Percentiles rank a stretch among this genome's conserved stretches.
These are phyloP conservation scores for Malurus splendens DNA, from an alignment of 2,797 vertebrate genomes.

Conservation along the genomic window DNA sequence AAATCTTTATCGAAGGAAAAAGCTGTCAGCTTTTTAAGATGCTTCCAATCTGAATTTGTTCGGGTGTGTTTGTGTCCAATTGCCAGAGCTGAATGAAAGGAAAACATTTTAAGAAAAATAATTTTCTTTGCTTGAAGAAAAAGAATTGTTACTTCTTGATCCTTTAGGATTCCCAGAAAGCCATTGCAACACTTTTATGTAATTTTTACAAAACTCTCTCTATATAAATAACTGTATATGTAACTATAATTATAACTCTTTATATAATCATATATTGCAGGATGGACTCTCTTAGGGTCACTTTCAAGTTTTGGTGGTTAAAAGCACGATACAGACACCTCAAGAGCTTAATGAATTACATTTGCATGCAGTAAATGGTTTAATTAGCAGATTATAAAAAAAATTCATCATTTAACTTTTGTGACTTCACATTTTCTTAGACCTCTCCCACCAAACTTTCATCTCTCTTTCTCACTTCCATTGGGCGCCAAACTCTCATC, in stretches of 20 bases:
- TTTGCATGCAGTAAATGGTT: neutral
- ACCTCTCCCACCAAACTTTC: neutral
- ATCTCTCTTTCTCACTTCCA: neutral
- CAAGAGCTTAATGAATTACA: neutral
- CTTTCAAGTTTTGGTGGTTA: neutral
- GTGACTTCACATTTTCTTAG: neutral
- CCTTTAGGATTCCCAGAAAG: neutral
- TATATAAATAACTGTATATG: too few species aligned
- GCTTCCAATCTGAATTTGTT: neutral
- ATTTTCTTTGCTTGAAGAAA: neutral
- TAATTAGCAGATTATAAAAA: neutral
- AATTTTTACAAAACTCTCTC: too few species aligned
- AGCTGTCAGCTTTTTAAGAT: neutral
- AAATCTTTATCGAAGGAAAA: neutral
- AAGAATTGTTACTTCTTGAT: neutral
- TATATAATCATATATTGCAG: neutral
- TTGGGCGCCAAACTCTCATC: neutral
- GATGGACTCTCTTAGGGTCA: neutral
- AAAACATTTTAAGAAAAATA: neutral
- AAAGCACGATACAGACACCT: neutral
- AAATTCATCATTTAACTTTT: neutral
- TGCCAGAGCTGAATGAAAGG: neutral
- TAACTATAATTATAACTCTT: neutral
- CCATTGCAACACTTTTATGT: accelerated
- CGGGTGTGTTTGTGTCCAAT: neutral